Base-by-base conservation (phyloP, 92 coral and sea anemone genomes). In the Muricea muricata region DNA sequence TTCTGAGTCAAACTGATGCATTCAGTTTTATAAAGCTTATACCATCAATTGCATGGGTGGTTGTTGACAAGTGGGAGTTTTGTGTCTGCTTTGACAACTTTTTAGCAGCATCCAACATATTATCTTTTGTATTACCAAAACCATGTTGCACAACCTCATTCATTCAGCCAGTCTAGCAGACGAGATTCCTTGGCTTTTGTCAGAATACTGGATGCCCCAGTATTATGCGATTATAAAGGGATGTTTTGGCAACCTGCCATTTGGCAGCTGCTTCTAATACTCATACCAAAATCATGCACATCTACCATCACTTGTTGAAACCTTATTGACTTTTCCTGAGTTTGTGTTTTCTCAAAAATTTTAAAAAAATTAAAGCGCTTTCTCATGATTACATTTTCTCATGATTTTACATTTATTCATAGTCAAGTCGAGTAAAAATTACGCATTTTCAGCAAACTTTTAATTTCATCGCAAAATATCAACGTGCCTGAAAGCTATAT, bases 1-100 rank as follows among this genome's bases (percentile, higher is more conserved):
- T 70, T 61, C 88, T 47, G 7, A 82, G 33, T n/a, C 82, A 75
- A 34, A 89, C 85, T 80, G 73, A 65, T 35, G 92, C 87, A 78
- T 89, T 85, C 33, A 79, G 83, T 52, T 47, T 80, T 25, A 86
- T 34, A 63, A 80, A 89, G 52, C 84, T 33, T 26, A 58, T 85
- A 89, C 87, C 89, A 89, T 46, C 50, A 73, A 65, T 65, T 21
- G 39, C 89, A 81, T n/a, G 90, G n/a, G 90, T 24, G 60, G 80
- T 89, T 85, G 66, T 78, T 72, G 65, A 72, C 39, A 73, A 89
- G 57, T 1, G 89, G 85, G n/a, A 34, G 60, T 80, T 84, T 35
- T 30, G 47, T 63, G 31, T 84, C 81, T 46, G 83, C 81, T 65
- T 91, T 81, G 72, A 84, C 70, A 35, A 78, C 71, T 80, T 32